Evolutionary conservation across 2,888 invertebrate species (phyloP).

Genomic region (Oscheius onirici): DNA sequence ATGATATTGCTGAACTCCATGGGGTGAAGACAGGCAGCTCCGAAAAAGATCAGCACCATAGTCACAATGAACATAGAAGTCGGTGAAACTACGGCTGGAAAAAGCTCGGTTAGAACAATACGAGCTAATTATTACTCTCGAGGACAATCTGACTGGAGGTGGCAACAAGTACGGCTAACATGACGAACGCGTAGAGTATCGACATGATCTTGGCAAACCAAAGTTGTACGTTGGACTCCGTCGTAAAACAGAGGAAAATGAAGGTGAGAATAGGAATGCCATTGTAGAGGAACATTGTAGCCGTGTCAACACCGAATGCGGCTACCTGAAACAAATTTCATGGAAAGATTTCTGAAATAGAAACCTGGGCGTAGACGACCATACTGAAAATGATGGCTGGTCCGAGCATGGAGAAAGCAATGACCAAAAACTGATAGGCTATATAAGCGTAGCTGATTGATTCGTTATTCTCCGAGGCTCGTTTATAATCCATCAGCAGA

Average conservation of each 20-base stretch:
- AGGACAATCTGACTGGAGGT: slow-evolving; percentile 67
- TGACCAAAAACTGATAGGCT: slow-evolving; percentile 71
- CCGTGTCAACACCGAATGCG: slow-evolving; percentile 63
- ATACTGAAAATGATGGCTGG: slow-evolving; percentile 71
- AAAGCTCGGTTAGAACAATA: background rate
- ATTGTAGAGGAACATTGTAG: slow-evolving; percentile 63
- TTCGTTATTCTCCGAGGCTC: slow-evolving; percentile 67
- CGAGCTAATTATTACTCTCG: slow-evolving; percentile 56
- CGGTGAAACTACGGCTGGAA: slow-evolving; percentile 80
- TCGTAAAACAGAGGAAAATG: slow-evolving; percentile 66
- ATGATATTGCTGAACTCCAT: slow-evolving; percentile 71
- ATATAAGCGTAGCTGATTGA: slow-evolving; percentile 69
- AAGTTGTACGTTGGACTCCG: slow-evolving; percentile 66
- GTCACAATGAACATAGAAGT: slow-evolving; percentile 85
- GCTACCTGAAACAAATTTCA: slow-evolving; percentile 50
- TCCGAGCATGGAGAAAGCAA: slow-evolving; percentile 71
- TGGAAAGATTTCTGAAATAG: background rate
- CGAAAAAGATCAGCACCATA: slow-evolving; percentile 78
- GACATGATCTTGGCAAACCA: slow-evolving; percentile 80
- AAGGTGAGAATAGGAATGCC: slow-evolving; percentile 63
- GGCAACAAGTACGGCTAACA: slow-evolving; percentile 84
- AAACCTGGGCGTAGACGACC: slow-evolving; percentile 69
- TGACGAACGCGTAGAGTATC: slow-evolving; percentile 83
- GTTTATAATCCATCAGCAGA: slow-evolving; percentile 69
- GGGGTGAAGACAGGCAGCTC: slow-evolving; percentile 81